phyloP scores from a whole-genome alignment of 2,113 vertebrate species.

The Pachycephala philippinensis region DNA sequence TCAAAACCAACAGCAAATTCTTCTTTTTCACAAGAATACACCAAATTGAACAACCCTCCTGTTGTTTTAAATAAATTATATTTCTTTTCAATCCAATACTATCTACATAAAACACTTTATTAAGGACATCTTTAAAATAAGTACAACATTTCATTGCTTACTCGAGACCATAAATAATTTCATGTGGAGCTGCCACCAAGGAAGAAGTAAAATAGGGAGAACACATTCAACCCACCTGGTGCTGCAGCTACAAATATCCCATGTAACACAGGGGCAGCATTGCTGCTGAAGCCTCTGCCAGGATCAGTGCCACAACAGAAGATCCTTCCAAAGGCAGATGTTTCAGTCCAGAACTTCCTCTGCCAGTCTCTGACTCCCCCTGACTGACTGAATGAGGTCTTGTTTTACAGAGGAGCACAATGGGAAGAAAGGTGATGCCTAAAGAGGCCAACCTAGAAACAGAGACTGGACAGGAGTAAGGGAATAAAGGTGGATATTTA shows the following conservation, averaged over 20 bases:
- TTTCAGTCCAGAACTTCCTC: not conserved
- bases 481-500: too few species aligned
- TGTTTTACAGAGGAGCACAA: not conserved
- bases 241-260: not conserved
- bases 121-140: not conserved
- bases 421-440: not conserved
- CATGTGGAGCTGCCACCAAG: not conserved
- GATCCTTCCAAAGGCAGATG: not conserved
- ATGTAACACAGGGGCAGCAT: fast-evolving
- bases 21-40: not conserved
- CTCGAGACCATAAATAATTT: not conserved
- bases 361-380: not conserved
- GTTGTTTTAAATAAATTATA: not conserved
- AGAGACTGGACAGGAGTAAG: too few species aligned
- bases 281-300: not conserved
- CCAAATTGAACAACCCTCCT: not conserved
- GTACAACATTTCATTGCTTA: not conserved
- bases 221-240: not conserved
- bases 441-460: too few species aligned
- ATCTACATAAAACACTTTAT: not conserved
- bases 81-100: not conserved
- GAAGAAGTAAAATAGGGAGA: not conserved
- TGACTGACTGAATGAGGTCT: not conserved
- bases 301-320: not conserved
- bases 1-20: not conserved